Conservation (phyloP, 2,797 vertebrate species). For the Halcyon smyrnensis region DNA sequence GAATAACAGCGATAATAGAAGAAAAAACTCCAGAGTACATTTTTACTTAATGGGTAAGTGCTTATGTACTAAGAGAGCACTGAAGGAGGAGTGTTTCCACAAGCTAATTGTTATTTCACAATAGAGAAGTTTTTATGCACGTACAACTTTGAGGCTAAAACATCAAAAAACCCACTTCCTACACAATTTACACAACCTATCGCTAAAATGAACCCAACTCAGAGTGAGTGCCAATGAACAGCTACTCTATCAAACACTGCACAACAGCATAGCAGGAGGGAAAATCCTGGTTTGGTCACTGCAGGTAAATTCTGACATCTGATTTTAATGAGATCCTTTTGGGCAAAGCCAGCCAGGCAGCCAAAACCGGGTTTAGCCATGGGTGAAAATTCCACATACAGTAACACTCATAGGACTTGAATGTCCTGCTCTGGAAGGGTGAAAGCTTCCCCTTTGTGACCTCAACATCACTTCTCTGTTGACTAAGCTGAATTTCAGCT, state of each 20-base stretch:
- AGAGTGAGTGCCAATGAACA: not conserved
- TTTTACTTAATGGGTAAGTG: not conserved
- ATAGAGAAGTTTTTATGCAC: not conserved
- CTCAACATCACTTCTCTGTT: not conserved
- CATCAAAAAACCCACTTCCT: not conserved
- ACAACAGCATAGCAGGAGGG: not conserved
- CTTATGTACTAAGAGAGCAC: not conserved
- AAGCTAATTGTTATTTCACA: not conserved
- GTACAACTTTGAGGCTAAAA: not conserved
- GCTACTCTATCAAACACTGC: not conserved
- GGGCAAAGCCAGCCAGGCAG: not conserved
- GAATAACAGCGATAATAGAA: not conserved
- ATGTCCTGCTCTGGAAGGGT: not conserved
- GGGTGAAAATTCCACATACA: constrained; percentile 16
- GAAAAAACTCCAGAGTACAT: not conserved
- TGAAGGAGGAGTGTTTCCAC: not conserved
- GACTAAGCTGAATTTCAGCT: constrained; percentile 29
- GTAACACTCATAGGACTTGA: not conserved
- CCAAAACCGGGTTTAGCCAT: constrained; percentile 27
- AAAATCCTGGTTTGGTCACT: constrained; percentile 14
- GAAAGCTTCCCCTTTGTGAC: constrained; percentile 10
- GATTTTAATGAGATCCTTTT: constrained; percentile 3
- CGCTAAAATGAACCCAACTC: not conserved
- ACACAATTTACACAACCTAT: not conserved
- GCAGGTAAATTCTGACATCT: not conserved